Evolutionary conservation across 2,797 vertebrate species (phyloP), one percentile per base, ranked within the genome.

Genomic region (Sebastes dallii): DNA sequence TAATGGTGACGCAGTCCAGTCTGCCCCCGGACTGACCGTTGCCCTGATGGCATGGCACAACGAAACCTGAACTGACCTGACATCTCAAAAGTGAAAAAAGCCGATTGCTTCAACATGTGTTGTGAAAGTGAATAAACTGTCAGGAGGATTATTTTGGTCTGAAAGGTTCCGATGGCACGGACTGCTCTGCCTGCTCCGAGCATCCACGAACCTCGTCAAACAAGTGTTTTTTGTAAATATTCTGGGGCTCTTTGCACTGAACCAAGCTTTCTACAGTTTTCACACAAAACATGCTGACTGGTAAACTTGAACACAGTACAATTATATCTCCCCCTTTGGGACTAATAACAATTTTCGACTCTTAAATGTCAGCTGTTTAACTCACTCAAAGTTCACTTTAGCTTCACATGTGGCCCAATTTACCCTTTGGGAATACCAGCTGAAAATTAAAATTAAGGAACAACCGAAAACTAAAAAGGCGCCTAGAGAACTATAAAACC

Each of bases 101-200:
- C 52, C 4, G 2, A 83, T 58, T 27, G 60, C 50, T 89, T 75
- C 62, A 74, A 66, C 81, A 84, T 88, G 59, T 90, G 87, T 16
- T 75, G 81, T 60, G 61, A 71, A 32, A 65, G 64, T 12, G 3
- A 71, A 29, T 50, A 58, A 70, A 65, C 9, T 32, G 32, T 46
- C 24, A 7, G 27, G 32, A 50, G 32, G 73, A 66, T 22, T 84
- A 81, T 86, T 84, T 87, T 69, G 16, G 72, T 86, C 67, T 66
- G 61, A 52, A 52, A 52, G 62, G 16, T 59, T 75, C 25, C 67
- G 56, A 72, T 61, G 9, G 60, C 72, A 52, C 20, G 25, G 20
- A 62, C 72, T 27, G 42, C 32, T 20, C 18, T 9, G 46, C 16
- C 42, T 46, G 42, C 42, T 7, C 16, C 16, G 42, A 46, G 42